phyloP scores from a whole-genome alignment of 2,888 invertebrate species.

The Monopis laevigella region DNA sequence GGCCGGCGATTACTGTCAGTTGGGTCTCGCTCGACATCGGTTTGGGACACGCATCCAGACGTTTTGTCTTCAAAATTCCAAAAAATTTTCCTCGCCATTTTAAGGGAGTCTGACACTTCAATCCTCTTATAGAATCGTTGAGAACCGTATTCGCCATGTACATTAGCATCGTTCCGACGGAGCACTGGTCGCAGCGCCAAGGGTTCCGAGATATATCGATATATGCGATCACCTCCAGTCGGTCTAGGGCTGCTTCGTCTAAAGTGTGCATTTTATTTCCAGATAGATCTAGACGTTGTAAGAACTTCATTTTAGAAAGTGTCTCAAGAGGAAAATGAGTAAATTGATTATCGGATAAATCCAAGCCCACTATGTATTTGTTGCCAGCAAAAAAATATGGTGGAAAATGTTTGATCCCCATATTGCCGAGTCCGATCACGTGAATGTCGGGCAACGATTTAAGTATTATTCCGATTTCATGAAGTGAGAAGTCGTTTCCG shows the following conservation, averaged over 20 bases:
- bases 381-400: conserved; percentile 67
- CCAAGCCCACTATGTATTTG: conserved; percentile 70
- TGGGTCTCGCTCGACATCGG: conserved; percentile 60
- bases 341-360: conserved; percentile 79
- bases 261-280: conserved; percentile 75
- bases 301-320: conserved; percentile 63
- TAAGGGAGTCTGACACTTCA: conserved; percentile 69
- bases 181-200: conserved; percentile 76
- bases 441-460: conserved; percentile 67
- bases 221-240: conserved; percentile 65
- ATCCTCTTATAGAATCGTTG: conserved; percentile 54
- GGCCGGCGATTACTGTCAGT: conserved; percentile 65
- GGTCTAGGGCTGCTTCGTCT: conserved; percentile 63
- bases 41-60: conserved; percentile 46
- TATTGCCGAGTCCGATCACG: conserved; percentile 67
- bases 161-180: conserved; percentile 64
- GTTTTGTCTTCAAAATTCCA: conserved; percentile 35
- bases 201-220: conserved; percentile 69
- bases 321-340: conserved; percentile 64
- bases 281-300: conserved; percentile 76
- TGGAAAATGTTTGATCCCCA: conserved; percentile 66
- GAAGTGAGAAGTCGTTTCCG: conserved; percentile 70
- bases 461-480: conserved; percentile 65
- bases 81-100: conserved; percentile 54
- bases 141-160: conserved; percentile 65